A percentile compares a stretch with the other conserved stretches of the same genome.
Evolutionary conservation across 2,113 vertebrate species (phyloP).

Genomic region (Chionodraco myersi): DNA sequence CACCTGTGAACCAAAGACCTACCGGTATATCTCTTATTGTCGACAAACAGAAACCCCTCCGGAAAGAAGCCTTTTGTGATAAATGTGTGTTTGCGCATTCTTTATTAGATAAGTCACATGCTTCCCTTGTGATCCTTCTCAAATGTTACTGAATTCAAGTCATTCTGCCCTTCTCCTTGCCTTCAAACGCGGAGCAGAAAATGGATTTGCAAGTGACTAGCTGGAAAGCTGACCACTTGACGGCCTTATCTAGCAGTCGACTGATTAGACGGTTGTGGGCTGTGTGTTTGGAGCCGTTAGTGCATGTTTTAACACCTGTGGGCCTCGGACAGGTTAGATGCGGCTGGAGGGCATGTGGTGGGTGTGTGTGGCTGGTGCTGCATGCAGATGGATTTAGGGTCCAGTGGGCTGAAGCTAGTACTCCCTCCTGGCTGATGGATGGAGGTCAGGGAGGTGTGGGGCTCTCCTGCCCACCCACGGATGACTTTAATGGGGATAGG

Average conservation of each 20-base stretch:
- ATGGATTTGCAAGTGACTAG: conserved; percentile 51
- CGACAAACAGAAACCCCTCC: background rate
- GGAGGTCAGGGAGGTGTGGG: conserved; percentile 71
- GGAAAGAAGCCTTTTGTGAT: background rate
- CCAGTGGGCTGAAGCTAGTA: conserved; percentile 53
- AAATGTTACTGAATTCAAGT: conserved; percentile 3
- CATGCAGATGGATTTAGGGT: conserved; percentile 70
- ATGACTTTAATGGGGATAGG: conserved; percentile 78
- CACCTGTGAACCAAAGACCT: conserved; percentile 6
- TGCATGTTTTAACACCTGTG: conserved; percentile 73
- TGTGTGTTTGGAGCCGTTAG: conserved; percentile 29
- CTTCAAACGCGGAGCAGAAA: conserved; percentile 19
- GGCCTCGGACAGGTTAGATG: conserved; percentile 32
- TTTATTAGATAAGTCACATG: conserved; percentile 19
- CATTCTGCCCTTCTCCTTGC: background rate
- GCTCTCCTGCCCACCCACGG: conserved; percentile 79
- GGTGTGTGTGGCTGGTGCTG: conserved; percentile 12
- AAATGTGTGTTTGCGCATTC: conserved; percentile 2
- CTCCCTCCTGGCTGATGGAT: conserved; percentile 81
- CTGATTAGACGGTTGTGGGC: conserved; percentile 49
- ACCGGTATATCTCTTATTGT: background rate
- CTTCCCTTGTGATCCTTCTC: conserved; percentile 24
- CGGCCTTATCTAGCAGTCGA: conserved; percentile 59
- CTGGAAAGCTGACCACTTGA: conserved; percentile 51
- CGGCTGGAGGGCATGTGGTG: conserved; percentile 24